phyloP scores from a whole-genome alignment of 2,888 invertebrate species.

The Caenorhabditis japonica region DNA sequence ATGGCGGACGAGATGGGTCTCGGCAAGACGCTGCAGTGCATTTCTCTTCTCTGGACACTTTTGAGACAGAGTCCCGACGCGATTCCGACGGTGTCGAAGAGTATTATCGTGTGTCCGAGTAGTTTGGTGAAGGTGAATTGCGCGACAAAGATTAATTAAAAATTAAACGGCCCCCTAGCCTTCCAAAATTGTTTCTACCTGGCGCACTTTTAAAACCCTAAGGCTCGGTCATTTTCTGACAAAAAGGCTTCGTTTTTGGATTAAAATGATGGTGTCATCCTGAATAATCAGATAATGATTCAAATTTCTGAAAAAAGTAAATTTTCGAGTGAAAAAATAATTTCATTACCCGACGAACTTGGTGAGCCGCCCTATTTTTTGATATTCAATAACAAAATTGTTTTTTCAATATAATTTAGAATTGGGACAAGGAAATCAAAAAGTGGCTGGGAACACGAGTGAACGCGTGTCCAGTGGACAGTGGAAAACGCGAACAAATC shows the following conservation, averaged over 20 bases:
- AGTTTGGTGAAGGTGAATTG: conserved; percentile 87
- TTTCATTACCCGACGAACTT: too few species aligned
- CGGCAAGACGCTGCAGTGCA: conserved; percentile 97
- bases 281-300: too few species aligned
- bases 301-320: too few species aligned
- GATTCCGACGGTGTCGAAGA: conserved; percentile 90
- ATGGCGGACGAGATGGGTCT: conserved; percentile 98
- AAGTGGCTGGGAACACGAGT: conserved; percentile 93
- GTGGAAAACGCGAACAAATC: conserved; percentile 87
- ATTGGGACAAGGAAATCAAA: conserved; percentile 97
- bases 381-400: not conserved
- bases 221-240: too few species aligned
- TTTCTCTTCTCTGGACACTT: conserved; percentile 83
- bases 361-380: too few species aligned
- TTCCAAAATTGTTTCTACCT: too few species aligned
- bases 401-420: conserved; percentile 79
- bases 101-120: conserved; percentile 94
- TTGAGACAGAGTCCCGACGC: conserved; percentile 90
- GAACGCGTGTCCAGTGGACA: conserved; percentile 86
- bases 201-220: too few species aligned
- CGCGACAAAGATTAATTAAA: too few species aligned
- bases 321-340: too few species aligned
- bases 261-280: too few species aligned
- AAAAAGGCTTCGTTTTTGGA: too few species aligned
- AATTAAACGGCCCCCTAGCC: too few species aligned